Evolutionary conservation across 2,888 invertebrate species (phyloP).

Genomic region (Colostygia pectinataria): DNA sequence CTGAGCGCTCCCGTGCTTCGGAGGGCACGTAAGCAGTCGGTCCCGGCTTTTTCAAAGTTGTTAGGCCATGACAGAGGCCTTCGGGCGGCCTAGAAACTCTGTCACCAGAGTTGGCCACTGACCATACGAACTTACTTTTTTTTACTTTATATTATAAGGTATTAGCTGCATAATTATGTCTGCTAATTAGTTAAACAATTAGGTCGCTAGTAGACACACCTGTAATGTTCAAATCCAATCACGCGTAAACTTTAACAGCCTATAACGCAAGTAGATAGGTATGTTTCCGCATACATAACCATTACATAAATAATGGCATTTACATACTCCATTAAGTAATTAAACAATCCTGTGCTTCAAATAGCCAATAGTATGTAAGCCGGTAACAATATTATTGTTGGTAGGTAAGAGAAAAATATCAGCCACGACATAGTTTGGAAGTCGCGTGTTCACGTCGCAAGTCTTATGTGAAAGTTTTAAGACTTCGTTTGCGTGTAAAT

Average conservation of each 20-base stretch:
- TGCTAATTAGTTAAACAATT: slow-evolving; percentile 1
- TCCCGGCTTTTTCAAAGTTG: too few species aligned
- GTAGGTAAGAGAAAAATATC: background rate
- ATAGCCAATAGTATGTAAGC: slow-evolving; percentile 19
- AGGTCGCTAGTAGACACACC: background rate
- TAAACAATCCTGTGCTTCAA: slow-evolving; percentile 27
- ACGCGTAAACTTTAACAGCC: slow-evolving; percentile 18
- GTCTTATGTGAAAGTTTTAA: too few species aligned
- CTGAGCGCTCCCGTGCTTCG: too few species aligned
- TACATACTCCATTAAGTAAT: slow-evolving; percentile 33
- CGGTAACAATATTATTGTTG: background rate
- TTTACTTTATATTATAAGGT: too few species aligned
- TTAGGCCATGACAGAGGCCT: too few species aligned
- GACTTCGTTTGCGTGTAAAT: too few species aligned
- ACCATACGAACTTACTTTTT: too few species aligned
- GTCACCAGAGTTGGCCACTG: too few species aligned
- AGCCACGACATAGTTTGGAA: background rate
- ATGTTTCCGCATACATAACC: slow-evolving; percentile 26
- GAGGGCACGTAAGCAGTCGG: too few species aligned
- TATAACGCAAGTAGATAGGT: slow-evolving; percentile 4
- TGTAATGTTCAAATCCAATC: slow-evolving; percentile 18
- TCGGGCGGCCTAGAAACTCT: too few species aligned
- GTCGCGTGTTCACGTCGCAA: background rate
- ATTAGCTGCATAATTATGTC: too few species aligned
- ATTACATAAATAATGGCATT: slow-evolving; percentile 32